phyloP scores from a whole-genome alignment of 1,140 invertebrate genomes.

The Eufriesea mexicana region DNA sequence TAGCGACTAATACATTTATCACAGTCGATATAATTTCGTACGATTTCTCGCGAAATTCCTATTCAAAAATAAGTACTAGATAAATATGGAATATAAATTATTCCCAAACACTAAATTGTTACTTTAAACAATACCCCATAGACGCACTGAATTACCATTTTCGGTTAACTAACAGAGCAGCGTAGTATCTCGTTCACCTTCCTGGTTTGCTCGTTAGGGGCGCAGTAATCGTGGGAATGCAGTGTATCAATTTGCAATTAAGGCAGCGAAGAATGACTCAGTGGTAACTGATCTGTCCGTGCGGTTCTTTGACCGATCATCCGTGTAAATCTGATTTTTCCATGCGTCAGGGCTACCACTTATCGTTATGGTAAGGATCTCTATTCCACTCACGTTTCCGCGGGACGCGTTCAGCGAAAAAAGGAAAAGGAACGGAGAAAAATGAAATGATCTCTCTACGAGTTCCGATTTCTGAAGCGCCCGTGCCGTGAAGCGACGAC shows the following conservation, averaged over 20 bases:
- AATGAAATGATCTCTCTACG: constrained; percentile 2
- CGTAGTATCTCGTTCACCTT: neutral
- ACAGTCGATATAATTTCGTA: too few relatives aligned
- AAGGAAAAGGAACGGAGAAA: neutral
- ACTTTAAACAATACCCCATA: neutral
- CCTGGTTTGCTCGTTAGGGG: neutral
- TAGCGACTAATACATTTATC: too few relatives aligned
- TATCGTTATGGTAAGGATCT: neutral
- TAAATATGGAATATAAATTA: too few relatives aligned
- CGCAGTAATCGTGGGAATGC: neutral
- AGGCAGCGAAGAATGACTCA: neutral
- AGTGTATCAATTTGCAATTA: neutral
- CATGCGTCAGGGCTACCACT: neutral
- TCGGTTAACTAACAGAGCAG: too few relatives aligned
- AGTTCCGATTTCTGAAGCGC: constrained; percentile 36
- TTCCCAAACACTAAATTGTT: too few relatives aligned
- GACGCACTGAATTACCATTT: too few relatives aligned
- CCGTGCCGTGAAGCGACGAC: neutral
- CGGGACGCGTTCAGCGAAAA: neutral
- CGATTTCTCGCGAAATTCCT: too few relatives aligned
- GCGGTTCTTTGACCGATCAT: neutral
- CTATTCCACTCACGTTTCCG: constrained; percentile 1
- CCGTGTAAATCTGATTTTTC: constrained; percentile 14
- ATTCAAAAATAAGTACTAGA: too few relatives aligned
- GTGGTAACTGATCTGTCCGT: neutral